Conservation (phyloP, 1,140 invertebrate genomes). For the Cyphomyrmex costatus region DNA sequence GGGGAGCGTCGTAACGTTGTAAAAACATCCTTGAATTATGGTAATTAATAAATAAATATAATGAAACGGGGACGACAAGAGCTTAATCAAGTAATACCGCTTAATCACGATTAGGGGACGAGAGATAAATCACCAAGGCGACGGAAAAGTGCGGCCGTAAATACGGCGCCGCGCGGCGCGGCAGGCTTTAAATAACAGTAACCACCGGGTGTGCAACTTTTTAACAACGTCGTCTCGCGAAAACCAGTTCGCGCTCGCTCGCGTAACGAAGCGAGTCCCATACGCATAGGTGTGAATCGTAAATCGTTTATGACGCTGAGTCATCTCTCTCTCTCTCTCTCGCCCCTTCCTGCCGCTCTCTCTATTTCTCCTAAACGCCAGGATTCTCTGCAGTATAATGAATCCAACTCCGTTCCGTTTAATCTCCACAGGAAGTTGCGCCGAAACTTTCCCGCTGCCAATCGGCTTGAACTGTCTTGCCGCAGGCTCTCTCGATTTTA, state of each 20-base stretch:
- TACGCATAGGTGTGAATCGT: constrained; percentile 45
- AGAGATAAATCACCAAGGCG: constrained; percentile 43
- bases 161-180: constrained; percentile 26
- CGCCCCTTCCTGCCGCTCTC: background rate
- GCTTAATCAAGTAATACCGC: constrained; percentile 53
- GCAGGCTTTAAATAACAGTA: constrained; percentile 56
- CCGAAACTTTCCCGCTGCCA: constrained; percentile 3
- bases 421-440: constrained; percentile 8
- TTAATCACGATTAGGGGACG: constrained; percentile 58
- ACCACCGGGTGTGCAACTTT: constrained; percentile 51
- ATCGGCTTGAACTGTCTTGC: background rate
- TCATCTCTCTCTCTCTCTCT: background rate
- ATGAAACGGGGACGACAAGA: constrained; percentile 22
- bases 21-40: constrained; percentile 12
- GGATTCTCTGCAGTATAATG: constrained; percentile 11
- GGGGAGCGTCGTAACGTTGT: background rate
- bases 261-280: constrained; percentile 11
- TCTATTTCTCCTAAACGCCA: background rate
- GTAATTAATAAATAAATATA: constrained; percentile 51
- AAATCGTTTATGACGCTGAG: constrained; percentile 60
- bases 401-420: constrained; percentile 39
- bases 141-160: constrained; percentile 51
- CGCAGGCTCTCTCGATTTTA: background rate
- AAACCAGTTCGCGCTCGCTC: constrained; percentile 33
- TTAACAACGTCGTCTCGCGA: constrained; percentile 32